These are phyloP conservation scores for Andrena haemorrhoa DNA, from an alignment of 2,888 invertebrate genomes.

Conservation along the genomic window DNA sequence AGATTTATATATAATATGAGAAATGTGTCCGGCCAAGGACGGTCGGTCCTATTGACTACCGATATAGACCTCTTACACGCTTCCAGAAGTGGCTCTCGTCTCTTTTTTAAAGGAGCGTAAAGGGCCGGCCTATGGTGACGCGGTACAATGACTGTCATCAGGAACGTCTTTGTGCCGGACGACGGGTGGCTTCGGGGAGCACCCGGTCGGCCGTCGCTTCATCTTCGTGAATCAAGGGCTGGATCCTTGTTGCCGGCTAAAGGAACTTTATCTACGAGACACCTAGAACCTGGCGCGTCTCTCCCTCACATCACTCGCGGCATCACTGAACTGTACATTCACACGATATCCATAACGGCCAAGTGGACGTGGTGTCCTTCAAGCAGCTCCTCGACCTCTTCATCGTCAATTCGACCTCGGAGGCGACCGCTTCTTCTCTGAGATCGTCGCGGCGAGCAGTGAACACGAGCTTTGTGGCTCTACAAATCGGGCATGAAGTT, in stretches of 20 bases:
- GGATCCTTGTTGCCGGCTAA: conserved; percentile 9
- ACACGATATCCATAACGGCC: conserved; percentile 32
- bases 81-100: conserved; percentile 47
- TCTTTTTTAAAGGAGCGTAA: conserved; percentile 60
- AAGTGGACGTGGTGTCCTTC: background rate
- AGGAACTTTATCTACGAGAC: conserved; percentile 27
- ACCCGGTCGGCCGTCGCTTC: conserved; percentile 77
- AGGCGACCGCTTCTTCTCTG: background rate
- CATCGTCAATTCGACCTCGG: conserved; percentile 11
- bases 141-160: conserved; percentile 81
- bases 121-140: conserved; percentile 71
- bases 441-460: background rate
- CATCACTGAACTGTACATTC: conserved; percentile 55
- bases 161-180: conserved; percentile 79
- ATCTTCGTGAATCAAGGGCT: conserved; percentile 61
- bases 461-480: background rate
- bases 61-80: conserved; percentile 73
- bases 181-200: conserved; percentile 79
- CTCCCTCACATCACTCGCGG: conserved; percentile 42
- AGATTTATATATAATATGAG: conserved; percentile 50
- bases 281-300: conserved; percentile 3
- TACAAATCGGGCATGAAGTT: background rate
- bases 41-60: conserved; percentile 71
- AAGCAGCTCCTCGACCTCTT: background rate
- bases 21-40: conserved; percentile 43